Evolutionary conservation across 2,888 invertebrate species (phyloP).

Genomic region (Zele albiditarsus): DNA sequence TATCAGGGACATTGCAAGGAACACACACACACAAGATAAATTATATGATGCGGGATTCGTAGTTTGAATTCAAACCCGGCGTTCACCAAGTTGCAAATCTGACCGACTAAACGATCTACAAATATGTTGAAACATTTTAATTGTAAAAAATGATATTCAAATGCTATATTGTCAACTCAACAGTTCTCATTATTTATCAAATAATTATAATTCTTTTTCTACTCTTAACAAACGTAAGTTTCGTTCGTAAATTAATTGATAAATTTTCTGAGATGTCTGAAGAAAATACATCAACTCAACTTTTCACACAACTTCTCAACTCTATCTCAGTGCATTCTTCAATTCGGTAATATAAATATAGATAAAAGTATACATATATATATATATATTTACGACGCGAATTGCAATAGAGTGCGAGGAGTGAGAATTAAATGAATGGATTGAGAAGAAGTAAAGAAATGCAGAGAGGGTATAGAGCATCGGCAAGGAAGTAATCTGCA

Average conservation of each 20-base stretch:
- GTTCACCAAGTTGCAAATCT: too few species aligned
- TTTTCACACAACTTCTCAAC: slow-evolving; percentile 40
- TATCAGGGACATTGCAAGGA: slow-evolving; percentile 12
- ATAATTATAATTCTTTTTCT: too few species aligned
- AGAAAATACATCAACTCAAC: background rate
- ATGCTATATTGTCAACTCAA: too few species aligned
- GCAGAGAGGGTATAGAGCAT: slow-evolving; percentile 35
- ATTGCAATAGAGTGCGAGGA: slow-evolving; percentile 41
- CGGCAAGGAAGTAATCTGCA: slow-evolving; percentile 64
- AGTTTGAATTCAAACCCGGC: too few species aligned
- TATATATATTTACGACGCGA: slow-evolving; percentile 57
- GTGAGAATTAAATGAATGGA: background rate
- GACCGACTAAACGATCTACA: too few species aligned
- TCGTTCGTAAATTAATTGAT: too few species aligned
- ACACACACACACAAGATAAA: background rate
- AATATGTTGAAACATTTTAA: too few species aligned
- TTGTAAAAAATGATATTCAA: too few species aligned
- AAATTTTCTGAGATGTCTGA: too few species aligned
- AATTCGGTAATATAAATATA: slow-evolving; percentile 55
- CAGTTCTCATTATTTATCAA: too few species aligned
- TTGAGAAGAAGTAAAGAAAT: background rate
- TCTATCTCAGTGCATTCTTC: slow-evolving; percentile 56
- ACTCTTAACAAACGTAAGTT: too few species aligned
- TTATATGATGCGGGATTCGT: background rate
- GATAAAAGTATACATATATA: background rate